Conservation (phyloP, 1,140 invertebrate species). For the Heterodera schachtii region DNA sequence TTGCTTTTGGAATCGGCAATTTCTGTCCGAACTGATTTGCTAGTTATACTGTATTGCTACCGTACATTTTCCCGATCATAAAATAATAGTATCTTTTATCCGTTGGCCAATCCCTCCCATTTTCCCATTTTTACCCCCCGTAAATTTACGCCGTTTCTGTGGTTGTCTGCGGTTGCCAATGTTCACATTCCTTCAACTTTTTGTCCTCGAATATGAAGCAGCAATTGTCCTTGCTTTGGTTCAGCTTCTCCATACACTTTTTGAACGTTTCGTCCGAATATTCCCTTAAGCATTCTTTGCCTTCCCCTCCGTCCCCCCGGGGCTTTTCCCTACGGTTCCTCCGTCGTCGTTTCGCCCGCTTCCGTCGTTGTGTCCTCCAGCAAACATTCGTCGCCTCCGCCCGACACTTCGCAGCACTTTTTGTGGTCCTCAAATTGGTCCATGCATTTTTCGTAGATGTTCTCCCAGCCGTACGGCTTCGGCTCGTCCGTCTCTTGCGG, state of each 20-base stretch:
- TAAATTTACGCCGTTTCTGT: neutral
- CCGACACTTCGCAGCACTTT: neutral
- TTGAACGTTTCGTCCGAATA: neutral
- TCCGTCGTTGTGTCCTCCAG: neutral
- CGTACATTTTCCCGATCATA: no score
- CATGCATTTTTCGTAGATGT: neutral
- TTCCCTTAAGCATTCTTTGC: neutral
- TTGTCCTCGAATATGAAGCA: neutral
- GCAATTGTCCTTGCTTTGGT: neutral
- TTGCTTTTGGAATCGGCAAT: neutral
- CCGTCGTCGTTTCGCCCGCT: no score
- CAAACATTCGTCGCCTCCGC: neutral
- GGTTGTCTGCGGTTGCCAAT: neutral
- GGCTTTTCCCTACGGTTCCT: neutral
- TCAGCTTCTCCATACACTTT: neutral
- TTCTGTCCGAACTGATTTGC: no score
- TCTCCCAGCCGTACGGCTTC: neutral
- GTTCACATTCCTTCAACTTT: neutral
- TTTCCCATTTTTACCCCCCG: no score
- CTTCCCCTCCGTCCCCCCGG: neutral
- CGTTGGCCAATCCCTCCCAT: no score
- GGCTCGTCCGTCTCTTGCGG: no score
- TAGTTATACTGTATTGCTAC: no score
- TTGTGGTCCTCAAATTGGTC: neutral
- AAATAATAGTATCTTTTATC: no score